phyloP scores from a whole-genome alignment of 2,113 vertebrate species.

The Ibidorhyncha struthersii region DNA sequence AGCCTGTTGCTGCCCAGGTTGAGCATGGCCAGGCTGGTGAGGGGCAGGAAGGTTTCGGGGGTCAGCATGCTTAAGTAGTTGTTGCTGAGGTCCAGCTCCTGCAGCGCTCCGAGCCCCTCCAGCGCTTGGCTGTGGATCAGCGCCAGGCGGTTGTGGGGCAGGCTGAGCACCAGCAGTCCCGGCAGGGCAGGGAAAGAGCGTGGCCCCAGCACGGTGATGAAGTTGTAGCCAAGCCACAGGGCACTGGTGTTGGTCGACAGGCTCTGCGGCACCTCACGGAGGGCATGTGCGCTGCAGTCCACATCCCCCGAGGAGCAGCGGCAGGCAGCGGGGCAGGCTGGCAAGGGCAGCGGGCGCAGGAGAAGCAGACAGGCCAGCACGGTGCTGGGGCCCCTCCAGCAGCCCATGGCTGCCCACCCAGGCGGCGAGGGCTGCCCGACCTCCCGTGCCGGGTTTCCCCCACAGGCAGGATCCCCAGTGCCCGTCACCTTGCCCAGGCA shows the following conservation, averaged over 20 bases:
- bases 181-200: constrained; percentile 38
- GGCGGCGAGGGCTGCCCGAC: fast-evolving
- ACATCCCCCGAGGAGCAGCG: constrained; percentile 19
- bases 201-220: constrained; percentile 23
- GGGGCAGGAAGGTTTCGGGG: constrained; percentile 62
- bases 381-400: neutral
- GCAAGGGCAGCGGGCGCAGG: neutral
- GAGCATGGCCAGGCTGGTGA: constrained; percentile 52
- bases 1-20: constrained; percentile 71
- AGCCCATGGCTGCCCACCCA: neutral
- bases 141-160: constrained; percentile 69
- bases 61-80: constrained; percentile 65
- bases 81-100: constrained; percentile 72
- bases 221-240: constrained; percentile 71
- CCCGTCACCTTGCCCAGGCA: neutral
- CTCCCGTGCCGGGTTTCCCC: fast-evolving
- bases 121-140: constrained; percentile 70
- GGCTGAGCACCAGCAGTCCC: constrained; percentile 53
- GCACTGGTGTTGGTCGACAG: constrained; percentile 23
- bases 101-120: constrained; percentile 58
- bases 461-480: fast-evolving
- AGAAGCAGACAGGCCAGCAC: neutral
- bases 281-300: constrained; percentile 61
- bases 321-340: constrained; percentile 59
- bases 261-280: constrained; percentile 53